phyloP scores from a whole-genome alignment of 2,113 vertebrate genomes.

The Leptocoma aspasia region DNA sequence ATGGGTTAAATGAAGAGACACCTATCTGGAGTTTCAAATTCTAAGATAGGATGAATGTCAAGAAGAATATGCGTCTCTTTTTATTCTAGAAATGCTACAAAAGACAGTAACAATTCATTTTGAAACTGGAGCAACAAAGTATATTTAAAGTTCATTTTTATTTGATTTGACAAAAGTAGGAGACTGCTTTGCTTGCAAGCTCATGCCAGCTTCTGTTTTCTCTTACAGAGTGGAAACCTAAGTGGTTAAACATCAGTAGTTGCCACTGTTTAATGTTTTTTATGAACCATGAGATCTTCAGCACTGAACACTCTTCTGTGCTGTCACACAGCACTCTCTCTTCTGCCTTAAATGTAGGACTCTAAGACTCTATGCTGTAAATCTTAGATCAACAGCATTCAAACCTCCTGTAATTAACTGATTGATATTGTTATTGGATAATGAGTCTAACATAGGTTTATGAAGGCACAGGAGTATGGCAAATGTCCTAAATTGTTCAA shows the following conservation, averaged over 20 bases:
- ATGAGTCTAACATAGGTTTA: background rate
- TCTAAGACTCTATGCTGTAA: background rate
- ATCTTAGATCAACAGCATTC: background rate
- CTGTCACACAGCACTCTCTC: background rate
- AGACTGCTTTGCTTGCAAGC: slow-evolving; percentile 28
- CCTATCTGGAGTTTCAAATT: background rate
- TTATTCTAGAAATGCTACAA: background rate
- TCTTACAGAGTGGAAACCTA: background rate
- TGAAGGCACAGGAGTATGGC: background rate
- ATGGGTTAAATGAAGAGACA: background rate
- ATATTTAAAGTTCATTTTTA: slow-evolving; percentile 50
- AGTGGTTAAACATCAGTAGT: background rate
- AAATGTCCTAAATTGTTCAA: background rate
- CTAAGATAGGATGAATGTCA: background rate
- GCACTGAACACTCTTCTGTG: background rate
- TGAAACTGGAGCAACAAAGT: background rate
- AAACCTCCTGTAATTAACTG: background rate
- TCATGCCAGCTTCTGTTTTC: slow-evolving; percentile 18
- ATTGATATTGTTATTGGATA: background rate
- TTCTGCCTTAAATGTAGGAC: background rate
- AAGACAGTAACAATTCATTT: background rate
- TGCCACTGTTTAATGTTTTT: background rate
- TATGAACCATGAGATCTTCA: background rate
- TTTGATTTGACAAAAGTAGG: slow-evolving; percentile 36
- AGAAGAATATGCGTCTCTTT: background rate